Evolutionary conservation across 2,113 vertebrate genomes (phyloP), one percentile per base, ranked within the genome.

Genomic region (Fukomys damarensis): DNA sequence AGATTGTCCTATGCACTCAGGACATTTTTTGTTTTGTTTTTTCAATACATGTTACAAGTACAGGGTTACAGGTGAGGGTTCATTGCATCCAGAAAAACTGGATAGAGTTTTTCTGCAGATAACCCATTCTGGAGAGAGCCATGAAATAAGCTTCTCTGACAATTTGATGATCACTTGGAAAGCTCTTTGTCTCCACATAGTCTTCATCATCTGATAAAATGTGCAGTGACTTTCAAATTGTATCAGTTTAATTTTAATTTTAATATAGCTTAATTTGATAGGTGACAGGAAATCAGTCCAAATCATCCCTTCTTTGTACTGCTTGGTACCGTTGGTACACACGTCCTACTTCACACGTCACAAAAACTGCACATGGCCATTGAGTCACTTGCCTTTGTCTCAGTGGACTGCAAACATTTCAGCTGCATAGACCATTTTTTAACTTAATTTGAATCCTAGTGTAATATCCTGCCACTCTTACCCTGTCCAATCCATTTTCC

Each of bases 261-360:
- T 82, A 65, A 43, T 2, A 8, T 19, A 12, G 11, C 43, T 85
- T 72, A 24, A 86, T 68, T 86, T 46, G 19, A 49, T 68, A 58
- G 24, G 26, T 77, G 38, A 22, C 30, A 54, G 43, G 22, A 91
- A 86, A 49, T 58, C 30, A 83, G 38, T 79, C 2, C 28, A 59
- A 52, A 8, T 20, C 70, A 41, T 83, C 58, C 86, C 43, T 80
- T 93, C 49, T 59, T 58, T 20, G 4, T 65, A 3, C 63, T 35
- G 7, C 49, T 35, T n/a, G 58, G 46, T 17, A 3, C 30, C 28
- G 24, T 16, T 49, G 19, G 7, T 0, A 4, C 24, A 2, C 0
- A 5, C 3, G 49, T 16, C 8, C 14, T 0, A 12, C 3, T 17
- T 35, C 32, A 5, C 0, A 0, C 7, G 16, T 12, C 43, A 82